A percentile compares a stretch with the other conserved stretches of the same genome.
phyloP scores from a whole-genome alignment of 2,888 invertebrate species.

The Drosophila kanekoi region DNA sequence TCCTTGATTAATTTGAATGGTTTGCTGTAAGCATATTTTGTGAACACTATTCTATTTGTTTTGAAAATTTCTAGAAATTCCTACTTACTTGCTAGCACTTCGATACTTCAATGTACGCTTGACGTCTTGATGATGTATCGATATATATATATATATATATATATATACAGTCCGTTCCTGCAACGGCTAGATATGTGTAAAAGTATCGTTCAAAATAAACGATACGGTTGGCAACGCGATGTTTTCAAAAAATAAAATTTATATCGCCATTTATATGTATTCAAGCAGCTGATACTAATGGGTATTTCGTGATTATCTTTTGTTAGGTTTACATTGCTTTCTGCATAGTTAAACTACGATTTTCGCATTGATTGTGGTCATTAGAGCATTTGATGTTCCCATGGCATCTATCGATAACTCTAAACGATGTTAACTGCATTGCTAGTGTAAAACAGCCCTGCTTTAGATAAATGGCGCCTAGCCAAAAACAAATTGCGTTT shows the following conservation, averaged over 20 bases:
- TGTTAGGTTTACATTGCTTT: no score
- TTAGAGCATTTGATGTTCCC: not conserved
- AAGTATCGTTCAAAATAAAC: not conserved
- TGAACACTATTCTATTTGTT: constrained; percentile 11
- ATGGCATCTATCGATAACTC: constrained; percentile 11
- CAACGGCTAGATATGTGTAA: not conserved
- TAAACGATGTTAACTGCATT: not conserved
- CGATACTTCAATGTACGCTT: constrained; percentile 11
- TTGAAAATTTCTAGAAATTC: constrained; percentile 51
- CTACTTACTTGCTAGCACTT: constrained; percentile 9
- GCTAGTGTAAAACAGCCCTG: constrained; percentile 12
- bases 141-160: not conserved
- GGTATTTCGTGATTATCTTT: not conserved
- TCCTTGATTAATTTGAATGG: constrained; percentile 2
- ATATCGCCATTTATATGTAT: not conserved
- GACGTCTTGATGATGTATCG: constrained; percentile 17
- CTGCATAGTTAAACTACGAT: no score
- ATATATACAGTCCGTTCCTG: not conserved
- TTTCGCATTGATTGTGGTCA: not conserved
- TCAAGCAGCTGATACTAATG: not conserved
- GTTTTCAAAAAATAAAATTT: not conserved
- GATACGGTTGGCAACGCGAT: not conserved
- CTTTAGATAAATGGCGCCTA: constrained; percentile 10
- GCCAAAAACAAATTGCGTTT: not conserved
- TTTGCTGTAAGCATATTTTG: constrained; percentile 6